These are phyloP conservation scores for Cyprinodon brontotheroides DNA, from an alignment of 2,113 vertebrate species.

Conservation along the genomic window DNA sequence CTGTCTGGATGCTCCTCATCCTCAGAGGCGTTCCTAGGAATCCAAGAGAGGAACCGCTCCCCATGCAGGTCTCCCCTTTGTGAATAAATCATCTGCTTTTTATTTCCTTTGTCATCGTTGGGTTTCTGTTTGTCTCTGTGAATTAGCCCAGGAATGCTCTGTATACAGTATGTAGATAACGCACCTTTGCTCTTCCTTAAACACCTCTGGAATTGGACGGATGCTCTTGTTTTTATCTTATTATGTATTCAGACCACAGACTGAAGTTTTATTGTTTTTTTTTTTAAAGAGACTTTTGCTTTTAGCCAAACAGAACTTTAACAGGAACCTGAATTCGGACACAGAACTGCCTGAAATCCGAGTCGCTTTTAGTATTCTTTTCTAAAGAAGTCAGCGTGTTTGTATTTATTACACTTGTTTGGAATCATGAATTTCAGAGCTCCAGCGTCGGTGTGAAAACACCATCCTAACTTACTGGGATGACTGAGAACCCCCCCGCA, in stretches of 20 bases:
- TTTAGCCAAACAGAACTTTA: constrained; percentile 27
- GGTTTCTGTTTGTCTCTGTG: constrained; percentile 74
- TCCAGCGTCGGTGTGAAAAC: constrained; percentile 6
- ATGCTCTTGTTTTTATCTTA: constrained; percentile 36
- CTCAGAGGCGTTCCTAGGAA: constrained; percentile 85
- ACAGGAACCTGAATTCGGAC: constrained; percentile 8
- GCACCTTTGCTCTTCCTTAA: constrained; percentile 81
- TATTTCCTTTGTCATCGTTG: constrained; percentile 51
- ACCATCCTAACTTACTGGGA: constrained; percentile 27
- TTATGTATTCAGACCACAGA: constrained; percentile 31
- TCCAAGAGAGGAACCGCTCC: constrained; percentile 78
- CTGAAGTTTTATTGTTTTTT: not conserved
- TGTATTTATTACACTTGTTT: constrained; percentile 53
- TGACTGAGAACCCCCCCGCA: constrained; percentile 10
- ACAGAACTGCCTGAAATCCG: constrained; percentile 13
- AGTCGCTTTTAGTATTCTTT: constrained; percentile 20
- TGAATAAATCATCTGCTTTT: constrained; percentile 64
- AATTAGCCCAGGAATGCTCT: constrained; percentile 91
- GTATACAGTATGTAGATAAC: constrained; percentile 88
- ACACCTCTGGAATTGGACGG: constrained; percentile 53
- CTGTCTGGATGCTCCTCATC: constrained; percentile 83
- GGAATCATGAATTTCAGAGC: constrained; percentile 9
- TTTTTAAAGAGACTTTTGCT: constrained; percentile 30
- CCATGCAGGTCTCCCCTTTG: constrained; percentile 82
- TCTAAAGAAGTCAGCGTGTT: constrained; percentile 31